Evolutionary conservation across 2,797 vertebrate genomes (phyloP), one percentile per base, ranked within the genome.

Genomic region (Scomberomorus guttatus): DNA sequence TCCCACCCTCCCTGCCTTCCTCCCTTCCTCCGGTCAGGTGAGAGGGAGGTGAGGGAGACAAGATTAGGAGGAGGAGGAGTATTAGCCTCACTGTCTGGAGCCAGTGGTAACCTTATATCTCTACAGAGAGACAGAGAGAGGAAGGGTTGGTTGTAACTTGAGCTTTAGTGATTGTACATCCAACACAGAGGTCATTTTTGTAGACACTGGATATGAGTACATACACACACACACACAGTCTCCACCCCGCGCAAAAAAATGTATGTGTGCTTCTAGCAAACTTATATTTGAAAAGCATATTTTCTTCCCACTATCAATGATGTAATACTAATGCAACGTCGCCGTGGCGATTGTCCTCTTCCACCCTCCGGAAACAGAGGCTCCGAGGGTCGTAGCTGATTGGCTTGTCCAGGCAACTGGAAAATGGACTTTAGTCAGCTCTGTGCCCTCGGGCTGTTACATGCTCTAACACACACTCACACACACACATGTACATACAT

Each of bases 61-160:
- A 24, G 57, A 76, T 42, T 27, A 69, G 70, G 48, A 60, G 58
- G 61, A 79, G 68, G 50, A 82, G 90, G 48, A 81, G 87, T 84
- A 83, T 92, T 79, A 85, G 89, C 75, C 87, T 86, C 67, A 24
- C 82, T 93, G 94, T 95, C 94, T 95, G 95, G 93, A 94, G 94
- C 94, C 94, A 90, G 84, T 12, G 71, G 94, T 90, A 95, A 96
- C 90, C 80, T 83, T 92, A 95, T 90, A 93, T 85, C 89, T 84
- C 64, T 50, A 37, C 79, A 60, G 82, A 81, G 65, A 82, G 75
- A 80, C 61, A 64, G 78, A 74, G 72, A 83, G 79, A 83, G 87
- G 81, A 82, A 78, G 80, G 82, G 69, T 75, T 44, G 81, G 62
- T 76, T 6, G 93, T 92, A 95, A 95, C 81, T 56, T 81, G 90